phyloP scores from a whole-genome alignment of 2,888 invertebrate genomes.

The Crepidodera aurea region DNA sequence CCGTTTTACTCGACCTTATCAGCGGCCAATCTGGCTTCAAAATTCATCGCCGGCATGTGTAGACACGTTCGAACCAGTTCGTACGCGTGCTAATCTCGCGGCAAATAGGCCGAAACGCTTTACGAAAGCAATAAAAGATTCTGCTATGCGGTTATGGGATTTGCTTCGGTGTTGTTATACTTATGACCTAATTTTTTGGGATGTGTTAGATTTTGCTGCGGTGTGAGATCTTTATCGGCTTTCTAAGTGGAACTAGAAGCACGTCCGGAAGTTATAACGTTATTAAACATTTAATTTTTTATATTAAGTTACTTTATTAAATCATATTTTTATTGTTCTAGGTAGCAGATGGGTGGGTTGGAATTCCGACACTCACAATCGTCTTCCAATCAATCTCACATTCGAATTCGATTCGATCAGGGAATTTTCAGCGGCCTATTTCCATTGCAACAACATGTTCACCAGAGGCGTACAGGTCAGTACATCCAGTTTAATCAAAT shows the following conservation, averaged over 20 bases:
- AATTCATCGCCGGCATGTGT: conserved; percentile 48
- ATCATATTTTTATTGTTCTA: conserved; percentile 51
- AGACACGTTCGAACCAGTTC: conserved; percentile 44
- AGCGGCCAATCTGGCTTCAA: conserved; percentile 46
- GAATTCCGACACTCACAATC: conserved; percentile 70
- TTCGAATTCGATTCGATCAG: conserved; percentile 83
- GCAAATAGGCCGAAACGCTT: conserved; percentile 25
- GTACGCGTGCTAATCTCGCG: conserved; percentile 35
- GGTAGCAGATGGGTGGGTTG: conserved; percentile 87
- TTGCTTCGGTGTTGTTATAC: conserved; percentile 7
- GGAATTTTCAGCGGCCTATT: conserved; percentile 75
- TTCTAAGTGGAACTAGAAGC: no score
- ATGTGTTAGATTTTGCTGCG: background rate
- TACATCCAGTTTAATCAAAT: no score
- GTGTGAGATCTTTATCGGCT: background rate
- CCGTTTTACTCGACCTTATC: conserved; percentile 48
- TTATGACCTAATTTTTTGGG: conserved; percentile 2
- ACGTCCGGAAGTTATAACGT: no score
- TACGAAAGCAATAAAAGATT: conserved; percentile 26
- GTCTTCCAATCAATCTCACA: conserved; percentile 74
- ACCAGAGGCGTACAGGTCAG: conserved; percentile 80
- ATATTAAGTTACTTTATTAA: no score
- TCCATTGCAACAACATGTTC: conserved; percentile 83
- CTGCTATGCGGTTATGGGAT: background rate
- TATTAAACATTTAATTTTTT: no score